Evolutionary conservation across 2,113 vertebrate species (phyloP).

Genomic region (Mesocricetus auratus): DNA sequence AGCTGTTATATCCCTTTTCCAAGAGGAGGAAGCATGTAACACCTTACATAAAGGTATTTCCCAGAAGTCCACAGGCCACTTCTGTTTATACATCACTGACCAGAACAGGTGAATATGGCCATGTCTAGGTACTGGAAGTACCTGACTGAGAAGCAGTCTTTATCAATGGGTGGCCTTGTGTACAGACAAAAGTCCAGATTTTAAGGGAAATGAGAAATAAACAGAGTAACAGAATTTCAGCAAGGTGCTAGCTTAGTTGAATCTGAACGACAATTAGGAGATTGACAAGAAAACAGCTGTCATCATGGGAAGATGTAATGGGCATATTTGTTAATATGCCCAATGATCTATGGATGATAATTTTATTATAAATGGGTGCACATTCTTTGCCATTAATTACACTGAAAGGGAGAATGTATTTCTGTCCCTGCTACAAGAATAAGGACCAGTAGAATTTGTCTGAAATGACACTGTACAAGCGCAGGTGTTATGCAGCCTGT

Average conservation of each 20-base stretch:
- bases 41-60: neutral
- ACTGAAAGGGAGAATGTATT: neutral
- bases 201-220: constrained; percentile 10
- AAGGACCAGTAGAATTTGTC: neutral
- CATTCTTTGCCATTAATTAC: neutral
- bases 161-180: neutral
- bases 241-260: neutral
- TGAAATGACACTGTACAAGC: neutral
- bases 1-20: neutral
- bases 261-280: neutral
- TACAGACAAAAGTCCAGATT: neutral
- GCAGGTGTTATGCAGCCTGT: neutral
- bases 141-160: neutral
- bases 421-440: neutral
- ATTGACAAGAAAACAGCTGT: neutral
- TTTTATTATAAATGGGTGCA: neutral
- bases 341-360: neutral
- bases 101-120: neutral
- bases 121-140: neutral
- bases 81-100: neutral
- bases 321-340: neutral
- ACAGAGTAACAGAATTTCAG: neutral
- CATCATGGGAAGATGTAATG: neutral
- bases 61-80: neutral
- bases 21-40: neutral